Percentiles rank a stretch among this genome's conserved stretches.
Conservation (phyloP, 2,113 vertebrate genomes). For the Micromys minutus region DNA sequence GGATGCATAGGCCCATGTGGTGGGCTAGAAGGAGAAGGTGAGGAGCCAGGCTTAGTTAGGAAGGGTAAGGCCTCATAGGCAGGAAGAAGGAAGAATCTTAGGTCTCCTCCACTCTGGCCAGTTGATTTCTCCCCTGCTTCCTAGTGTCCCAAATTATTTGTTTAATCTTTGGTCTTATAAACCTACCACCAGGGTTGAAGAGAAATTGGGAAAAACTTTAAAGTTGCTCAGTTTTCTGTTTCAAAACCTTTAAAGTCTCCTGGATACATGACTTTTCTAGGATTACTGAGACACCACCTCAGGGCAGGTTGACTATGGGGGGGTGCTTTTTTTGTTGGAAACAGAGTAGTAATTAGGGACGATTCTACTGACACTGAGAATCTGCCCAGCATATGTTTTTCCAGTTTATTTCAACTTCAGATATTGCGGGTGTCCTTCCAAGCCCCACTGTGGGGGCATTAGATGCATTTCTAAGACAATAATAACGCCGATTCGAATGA, state of each 20-base stretch:
- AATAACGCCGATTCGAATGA: slow-evolving; percentile 71
- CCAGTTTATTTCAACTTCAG: slow-evolving; percentile 69
- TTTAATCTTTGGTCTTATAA: not conserved
- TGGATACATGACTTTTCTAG: not conserved
- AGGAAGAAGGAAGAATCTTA: not conserved
- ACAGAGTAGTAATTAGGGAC: slow-evolving; percentile 58
- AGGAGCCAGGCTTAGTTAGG: not conserved
- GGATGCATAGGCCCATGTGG: not conserved
- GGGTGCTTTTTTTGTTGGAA: slow-evolving; percentile 57
- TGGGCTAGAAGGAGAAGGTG: not conserved
- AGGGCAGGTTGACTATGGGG: slow-evolving; percentile 37
- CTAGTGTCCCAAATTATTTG: not conserved
- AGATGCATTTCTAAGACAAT: slow-evolving; percentile 73
- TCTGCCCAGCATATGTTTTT: slow-evolving; percentile 71
- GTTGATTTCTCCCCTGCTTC: not conserved
- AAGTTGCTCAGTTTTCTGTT: not conserved
- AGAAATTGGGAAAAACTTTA: not conserved
- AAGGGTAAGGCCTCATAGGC: not conserved
- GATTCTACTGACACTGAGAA: slow-evolving; percentile 64
- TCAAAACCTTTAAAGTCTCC: not conserved
- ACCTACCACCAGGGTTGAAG: not conserved
- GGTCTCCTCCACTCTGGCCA: not conserved
- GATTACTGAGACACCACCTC: slow-evolving; percentile 37
- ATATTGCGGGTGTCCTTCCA: slow-evolving; percentile 65
- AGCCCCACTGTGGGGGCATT: slow-evolving; percentile 66